Percentiles rank a stretch among this genome's conserved stretches.
Conservation (phyloP, 92 coral and sea anemone genomes). For the Heteractis magnifica region DNA sequence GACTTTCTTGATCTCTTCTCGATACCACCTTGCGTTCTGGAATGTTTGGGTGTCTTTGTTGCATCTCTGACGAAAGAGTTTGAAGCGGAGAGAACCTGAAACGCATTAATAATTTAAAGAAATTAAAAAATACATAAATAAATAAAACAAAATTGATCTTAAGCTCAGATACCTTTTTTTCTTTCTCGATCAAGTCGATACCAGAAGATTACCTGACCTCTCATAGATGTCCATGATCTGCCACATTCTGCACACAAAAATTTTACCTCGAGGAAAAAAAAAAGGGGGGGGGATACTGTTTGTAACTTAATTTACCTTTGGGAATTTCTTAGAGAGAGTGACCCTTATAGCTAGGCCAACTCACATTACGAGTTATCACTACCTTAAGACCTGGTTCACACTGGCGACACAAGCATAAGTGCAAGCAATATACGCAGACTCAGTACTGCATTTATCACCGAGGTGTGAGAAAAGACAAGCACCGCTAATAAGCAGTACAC, state of each 20-base stretch:
- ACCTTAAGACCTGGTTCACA: too few species aligned
- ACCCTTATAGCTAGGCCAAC: too few species aligned
- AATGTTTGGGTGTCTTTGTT: slow-evolving; percentile 8
- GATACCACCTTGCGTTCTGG: slow-evolving; percentile 41
- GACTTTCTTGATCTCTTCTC: slow-evolving; percentile 40
- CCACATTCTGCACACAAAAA: slow-evolving; percentile 31
- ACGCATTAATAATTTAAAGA: not conserved
- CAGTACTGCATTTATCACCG: too few species aligned
- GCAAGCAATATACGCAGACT: too few species aligned
- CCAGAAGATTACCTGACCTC: slow-evolving; percentile 41
- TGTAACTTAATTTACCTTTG: too few species aligned
- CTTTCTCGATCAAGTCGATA: not conserved
- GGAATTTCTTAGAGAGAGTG: too few species aligned
- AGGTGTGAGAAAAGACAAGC: too few species aligned
- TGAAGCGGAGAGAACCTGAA: slow-evolving; percentile 37
- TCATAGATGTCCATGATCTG: slow-evolving; percentile 46
- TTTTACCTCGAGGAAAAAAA: slow-evolving; percentile 5
- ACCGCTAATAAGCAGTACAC: too few species aligned
- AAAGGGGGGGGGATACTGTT: not conserved
- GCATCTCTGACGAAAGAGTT: slow-evolving; percentile 45
- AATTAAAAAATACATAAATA: not conserved
- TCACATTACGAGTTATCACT: too few species aligned
- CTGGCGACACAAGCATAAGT: too few species aligned
- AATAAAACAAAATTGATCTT: too few species aligned
- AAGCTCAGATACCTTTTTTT: not conserved